Evolutionary conservation across 2,888 invertebrate genomes (phyloP).

Genomic region (Tetrapedia diversipes): DNA sequence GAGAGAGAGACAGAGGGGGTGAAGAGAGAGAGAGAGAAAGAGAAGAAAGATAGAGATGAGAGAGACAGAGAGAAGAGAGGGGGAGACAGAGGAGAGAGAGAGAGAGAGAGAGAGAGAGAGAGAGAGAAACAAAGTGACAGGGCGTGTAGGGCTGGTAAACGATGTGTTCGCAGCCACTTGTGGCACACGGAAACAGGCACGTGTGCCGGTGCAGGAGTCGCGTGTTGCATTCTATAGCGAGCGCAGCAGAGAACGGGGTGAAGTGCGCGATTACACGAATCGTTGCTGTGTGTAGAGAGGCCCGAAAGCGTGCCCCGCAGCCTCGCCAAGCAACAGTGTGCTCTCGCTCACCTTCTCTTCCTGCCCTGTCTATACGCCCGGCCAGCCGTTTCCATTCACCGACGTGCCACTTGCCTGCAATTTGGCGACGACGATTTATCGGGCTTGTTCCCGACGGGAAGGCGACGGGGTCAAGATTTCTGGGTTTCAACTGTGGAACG

Average conservation of each 20-base stretch:
- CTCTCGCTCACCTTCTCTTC: slow-evolving; percentile 42
- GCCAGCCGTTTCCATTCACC: slow-evolving; percentile 17
- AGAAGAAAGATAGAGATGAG: too few species aligned
- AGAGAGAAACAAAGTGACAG: slow-evolving; percentile 24
- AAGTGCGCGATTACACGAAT: slow-evolving; percentile 71
- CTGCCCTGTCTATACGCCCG: neutral
- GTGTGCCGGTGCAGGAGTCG: slow-evolving; percentile 39
- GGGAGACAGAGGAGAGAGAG: too few species aligned
- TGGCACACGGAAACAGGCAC: slow-evolving; percentile 39
- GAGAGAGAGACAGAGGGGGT: too few species aligned
- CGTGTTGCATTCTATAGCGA: slow-evolving; percentile 54
- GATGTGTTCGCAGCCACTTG: slow-evolving; percentile 59
- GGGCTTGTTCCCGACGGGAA: too few species aligned
- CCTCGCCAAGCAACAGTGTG: slow-evolving; percentile 62
- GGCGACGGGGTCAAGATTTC: too few species aligned
- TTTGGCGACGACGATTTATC: too few species aligned
- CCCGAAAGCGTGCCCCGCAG: slow-evolving; percentile 57
- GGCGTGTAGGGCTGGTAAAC: slow-evolving; percentile 36
- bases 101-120: too few species aligned
- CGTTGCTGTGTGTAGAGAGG: slow-evolving; percentile 59
- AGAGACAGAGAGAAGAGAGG: too few species aligned
- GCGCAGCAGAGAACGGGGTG: slow-evolving; percentile 63
- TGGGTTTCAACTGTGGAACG: too few species aligned
- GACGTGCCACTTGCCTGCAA: neutral
- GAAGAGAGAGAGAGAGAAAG: too few species aligned